These are phyloP conservation scores for Brachyistius frenatus DNA, from an alignment of 2,113 vertebrate species.

Conservation along the genomic window DNA sequence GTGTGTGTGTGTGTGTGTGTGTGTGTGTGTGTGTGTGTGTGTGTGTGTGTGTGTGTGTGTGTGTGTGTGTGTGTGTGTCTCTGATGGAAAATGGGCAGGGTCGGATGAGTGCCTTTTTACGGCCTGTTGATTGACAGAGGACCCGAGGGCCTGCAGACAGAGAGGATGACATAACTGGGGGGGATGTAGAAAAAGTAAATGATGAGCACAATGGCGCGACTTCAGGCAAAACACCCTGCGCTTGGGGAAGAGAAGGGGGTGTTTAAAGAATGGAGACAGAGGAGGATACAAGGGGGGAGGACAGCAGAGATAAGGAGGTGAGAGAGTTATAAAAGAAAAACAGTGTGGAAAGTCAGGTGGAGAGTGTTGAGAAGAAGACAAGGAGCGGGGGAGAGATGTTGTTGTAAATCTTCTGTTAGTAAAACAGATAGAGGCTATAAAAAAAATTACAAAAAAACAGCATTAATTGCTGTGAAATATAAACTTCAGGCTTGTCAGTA, in stretches of 20 bases:
- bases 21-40: conserved; percentile 3
- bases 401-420: conserved; percentile 52
- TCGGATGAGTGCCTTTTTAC: conserved; percentile 57
- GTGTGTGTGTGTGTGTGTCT: conserved; percentile 6
- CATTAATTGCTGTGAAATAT: conserved; percentile 46
- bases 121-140: conserved; percentile 58
- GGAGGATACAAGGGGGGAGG: conserved; percentile 30
- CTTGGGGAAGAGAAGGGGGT: conserved; percentile 2
- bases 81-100: conserved; percentile 65
- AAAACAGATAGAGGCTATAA: conserved; percentile 52
- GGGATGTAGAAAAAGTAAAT: conserved; percentile 41
- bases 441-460: conserved; percentile 25
- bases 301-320: conserved; percentile 42
- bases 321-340: conserved; percentile 20
- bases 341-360: conserved; percentile 26
- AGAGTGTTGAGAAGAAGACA: conserved; percentile 13
- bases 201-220: conserved; percentile 38
- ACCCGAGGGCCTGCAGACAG: conserved; percentile 55
- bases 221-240: conserved; percentile 38
- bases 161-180: conserved; percentile 65
- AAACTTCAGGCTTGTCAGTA: conserved; percentile 34
- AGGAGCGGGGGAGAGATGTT: conserved; percentile 3
- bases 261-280: conserved; percentile 35
- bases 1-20: conserved; percentile 1
- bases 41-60: conserved; percentile 1